Base-by-base conservation (phyloP, 2,113 vertebrate genomes). In the Harpagus bidentatus region DNA sequence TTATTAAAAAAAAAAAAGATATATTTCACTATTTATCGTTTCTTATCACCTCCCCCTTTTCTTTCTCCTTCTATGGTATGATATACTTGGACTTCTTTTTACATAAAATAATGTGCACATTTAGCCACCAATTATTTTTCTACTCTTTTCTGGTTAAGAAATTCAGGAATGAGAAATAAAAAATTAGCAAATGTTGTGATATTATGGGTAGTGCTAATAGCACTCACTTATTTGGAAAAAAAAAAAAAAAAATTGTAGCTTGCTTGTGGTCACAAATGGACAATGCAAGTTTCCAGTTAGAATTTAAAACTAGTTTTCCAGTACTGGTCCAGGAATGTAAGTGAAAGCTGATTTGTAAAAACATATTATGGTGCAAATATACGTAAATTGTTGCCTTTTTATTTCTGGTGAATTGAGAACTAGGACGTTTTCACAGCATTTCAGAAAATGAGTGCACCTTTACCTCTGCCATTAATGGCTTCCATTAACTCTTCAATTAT, bases 401-500 rank as follows among this genome's bases (percentile, higher is more conserved):
- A 70, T 86, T 97, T 93, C 63, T 93, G 14, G 1, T 92, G 34
- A 72, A 82, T 28, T 85, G 31, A 86, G 25, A 79, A 73, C n/a
- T 47, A 77, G 58, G 43, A 76, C 40, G 42, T 91, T 95, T 94
- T 92, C 74, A 88, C 32, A 69, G n/a, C 11, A 21, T 76, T 87
- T 77, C 31, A 84, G 80, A 91, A 93, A 63, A 69, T 9, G 3
- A 82, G 85, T 91, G 59, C 16, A 52, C 13, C 29, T 95, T 92
- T 93, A 59, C 42, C 13, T 88, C 40, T 66, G 48, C n/a, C 40
- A 47, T 86, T 96, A 96, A 43, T 71, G 89, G 16, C 31, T 93
- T 97, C 62, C n/a, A 62, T 81, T 83, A 97, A 56, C 50, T 84
- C 81, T 87, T 67, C 23, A 50, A 20, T 90, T 93, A 89, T 62